These are phyloP conservation scores for Linnaemya vulpina DNA, from an alignment of 2,888 invertebrate species.

Conservation along the genomic window DNA sequence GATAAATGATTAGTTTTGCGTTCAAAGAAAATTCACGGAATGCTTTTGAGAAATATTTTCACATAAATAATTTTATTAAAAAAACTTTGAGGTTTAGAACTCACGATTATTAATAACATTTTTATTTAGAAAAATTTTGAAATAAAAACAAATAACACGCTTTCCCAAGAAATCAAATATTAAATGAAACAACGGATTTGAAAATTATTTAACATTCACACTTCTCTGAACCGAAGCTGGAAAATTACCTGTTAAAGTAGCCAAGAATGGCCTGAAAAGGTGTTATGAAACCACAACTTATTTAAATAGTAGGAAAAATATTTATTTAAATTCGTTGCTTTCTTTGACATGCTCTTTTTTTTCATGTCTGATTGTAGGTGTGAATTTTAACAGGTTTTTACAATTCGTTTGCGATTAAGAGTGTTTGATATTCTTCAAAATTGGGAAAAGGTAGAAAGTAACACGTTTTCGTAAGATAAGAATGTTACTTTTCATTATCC, in stretches of 20 bases:
- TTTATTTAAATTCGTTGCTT: slow-evolving; percentile 31
- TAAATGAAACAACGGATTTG: slow-evolving; percentile 48
- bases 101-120: too few species aligned
- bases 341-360: not conserved
- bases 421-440: slow-evolving; percentile 45
- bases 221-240: slow-evolving; percentile 35
- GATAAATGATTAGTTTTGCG: slow-evolving; percentile 43
- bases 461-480: slow-evolving; percentile 8
- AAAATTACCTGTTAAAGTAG: not conserved
- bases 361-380: slow-evolving; percentile 51
- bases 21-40: not conserved
- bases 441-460: not conserved
- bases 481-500: not conserved
- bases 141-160: not conserved
- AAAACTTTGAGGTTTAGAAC: slow-evolving; percentile 57
- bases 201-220: slow-evolving; percentile 65
- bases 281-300: slow-evolving; percentile 54
- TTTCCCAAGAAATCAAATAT: slow-evolving; percentile 43
- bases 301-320: slow-evolving; percentile 53
- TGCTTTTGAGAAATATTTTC: not conserved
- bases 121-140: too few species aligned
- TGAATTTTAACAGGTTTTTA: slow-evolving; percentile 63
- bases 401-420: slow-evolving; percentile 44
- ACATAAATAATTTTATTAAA: too few species aligned
- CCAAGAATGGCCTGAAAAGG: not conserved